A percentile compares a stretch with the other conserved stretches of the same genome.
phyloP scores from a whole-genome alignment of 1,140 invertebrate species.

The Papilio xuthus region DNA sequence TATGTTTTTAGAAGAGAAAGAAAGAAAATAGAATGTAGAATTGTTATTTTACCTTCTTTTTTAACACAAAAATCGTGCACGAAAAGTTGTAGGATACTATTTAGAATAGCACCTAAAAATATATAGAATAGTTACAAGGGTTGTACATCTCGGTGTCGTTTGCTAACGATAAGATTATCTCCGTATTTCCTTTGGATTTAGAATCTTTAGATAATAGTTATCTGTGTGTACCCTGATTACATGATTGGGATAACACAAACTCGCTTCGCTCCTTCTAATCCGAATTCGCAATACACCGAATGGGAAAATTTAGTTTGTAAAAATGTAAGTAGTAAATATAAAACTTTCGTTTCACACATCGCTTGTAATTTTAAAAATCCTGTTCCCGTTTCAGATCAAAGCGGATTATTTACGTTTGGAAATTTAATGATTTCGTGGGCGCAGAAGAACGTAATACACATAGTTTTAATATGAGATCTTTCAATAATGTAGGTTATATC shows the following conservation, averaged over 20 bases:
- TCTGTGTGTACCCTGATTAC: constrained; percentile 17
- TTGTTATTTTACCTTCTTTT: background rate
- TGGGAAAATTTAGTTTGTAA: constrained; percentile 8
- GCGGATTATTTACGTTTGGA: constrained; percentile 21
- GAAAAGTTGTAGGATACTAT: background rate
- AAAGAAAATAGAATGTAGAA: too few species aligned
- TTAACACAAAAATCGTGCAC: background rate
- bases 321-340: constrained; percentile 12
- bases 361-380: constrained; percentile 27
- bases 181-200: constrained; percentile 18
- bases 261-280: background rate
- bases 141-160: background rate
- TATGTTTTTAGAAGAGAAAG: too few species aligned
- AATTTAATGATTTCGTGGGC: constrained; percentile 28
- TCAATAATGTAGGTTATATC: background rate
- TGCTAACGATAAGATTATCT: constrained; percentile 9
- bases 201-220: constrained; percentile 18
- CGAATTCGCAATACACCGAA: background rate
- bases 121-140: background rate
- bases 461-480: constrained; percentile 28
- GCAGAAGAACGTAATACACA: background rate
- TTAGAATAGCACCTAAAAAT: background rate
- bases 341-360: background rate
- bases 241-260: constrained; percentile 12
- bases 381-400: constrained; percentile 33